phyloP scores from a whole-genome alignment of 2,888 invertebrate genomes.

The Saturnia pavonia region DNA sequence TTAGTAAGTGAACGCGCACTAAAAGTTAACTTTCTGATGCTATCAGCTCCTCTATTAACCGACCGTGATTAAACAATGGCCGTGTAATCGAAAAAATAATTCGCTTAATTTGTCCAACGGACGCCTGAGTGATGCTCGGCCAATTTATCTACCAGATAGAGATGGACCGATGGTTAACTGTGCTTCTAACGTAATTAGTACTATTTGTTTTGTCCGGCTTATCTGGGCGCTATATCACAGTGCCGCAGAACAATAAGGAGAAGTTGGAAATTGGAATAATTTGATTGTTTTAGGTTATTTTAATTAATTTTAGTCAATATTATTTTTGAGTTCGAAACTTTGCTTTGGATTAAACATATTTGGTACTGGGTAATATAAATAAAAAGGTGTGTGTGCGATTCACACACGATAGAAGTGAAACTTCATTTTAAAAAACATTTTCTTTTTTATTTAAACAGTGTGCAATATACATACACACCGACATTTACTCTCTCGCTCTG shows the following conservation, averaged over 20 bases:
- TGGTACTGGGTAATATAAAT: background rate
- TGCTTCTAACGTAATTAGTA: slow-evolving; percentile 71
- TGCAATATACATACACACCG: no score
- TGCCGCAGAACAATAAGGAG: slow-evolving; percentile 65
- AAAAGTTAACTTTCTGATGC: slow-evolving; percentile 48
- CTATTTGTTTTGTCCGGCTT: slow-evolving; percentile 74
- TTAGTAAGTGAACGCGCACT: slow-evolving; percentile 35
- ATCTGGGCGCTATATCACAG: slow-evolving; percentile 56
- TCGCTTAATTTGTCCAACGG: slow-evolving; percentile 67
- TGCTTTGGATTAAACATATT: background rate
- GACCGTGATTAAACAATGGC: slow-evolving; percentile 75
- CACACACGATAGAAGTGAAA: no score
- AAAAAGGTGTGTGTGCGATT: no score
- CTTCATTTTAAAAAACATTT: no score
- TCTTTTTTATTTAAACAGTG: no score
- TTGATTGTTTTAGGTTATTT: slow-evolving; percentile 60
- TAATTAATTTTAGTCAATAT: slow-evolving; percentile 40
- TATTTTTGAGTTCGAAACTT: slow-evolving; percentile 15
- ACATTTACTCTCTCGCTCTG: no score
- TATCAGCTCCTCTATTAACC: slow-evolving; percentile 66
- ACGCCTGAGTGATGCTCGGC: slow-evolving; percentile 56
- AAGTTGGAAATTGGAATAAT: slow-evolving; percentile 62
- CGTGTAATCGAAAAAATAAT: slow-evolving; percentile 78
- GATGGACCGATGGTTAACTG: slow-evolving; percentile 70
- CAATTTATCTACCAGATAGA: slow-evolving; percentile 74